phyloP scores from a whole-genome alignment of 2,113 vertebrate species.

The Xiphorhynchus elegans region DNA sequence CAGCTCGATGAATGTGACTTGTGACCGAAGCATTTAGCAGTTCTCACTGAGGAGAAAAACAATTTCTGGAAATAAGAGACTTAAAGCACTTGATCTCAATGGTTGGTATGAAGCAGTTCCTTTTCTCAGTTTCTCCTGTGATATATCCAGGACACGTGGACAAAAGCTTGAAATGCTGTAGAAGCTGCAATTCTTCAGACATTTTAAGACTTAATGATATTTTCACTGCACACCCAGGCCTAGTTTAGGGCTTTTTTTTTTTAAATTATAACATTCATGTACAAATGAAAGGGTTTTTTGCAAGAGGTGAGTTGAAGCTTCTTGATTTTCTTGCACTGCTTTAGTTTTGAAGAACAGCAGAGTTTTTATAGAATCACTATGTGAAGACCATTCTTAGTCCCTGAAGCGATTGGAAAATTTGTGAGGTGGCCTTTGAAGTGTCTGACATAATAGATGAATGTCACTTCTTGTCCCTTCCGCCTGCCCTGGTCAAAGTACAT shows the following conservation, averaged over 20 bases:
- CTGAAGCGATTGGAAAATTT: neutral
- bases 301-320: neutral
- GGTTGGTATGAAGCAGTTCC: neutral
- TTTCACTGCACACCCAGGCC: neutral
- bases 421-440: neutral
- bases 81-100: neutral
- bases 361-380: neutral
- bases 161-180: neutral
- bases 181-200: neutral
- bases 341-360: neutral
- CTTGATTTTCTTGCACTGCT: neutral
- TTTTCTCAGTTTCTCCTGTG: neutral
- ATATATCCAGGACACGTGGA: neutral
- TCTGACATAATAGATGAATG: conserved; percentile 1
- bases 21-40: neutral
- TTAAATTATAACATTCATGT: neutral
- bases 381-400: neutral
- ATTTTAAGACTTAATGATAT: neutral
- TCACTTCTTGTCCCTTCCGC: conserved; percentile 14
- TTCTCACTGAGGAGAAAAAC: neutral
- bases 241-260: neutral
- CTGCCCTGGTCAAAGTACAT: conserved; percentile 13
- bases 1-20: neutral
- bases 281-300: neutral
- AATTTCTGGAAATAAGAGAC: neutral